phyloP scores from a whole-genome alignment of 2,113 vertebrate genomes.

The Pongo pygmaeus region DNA sequence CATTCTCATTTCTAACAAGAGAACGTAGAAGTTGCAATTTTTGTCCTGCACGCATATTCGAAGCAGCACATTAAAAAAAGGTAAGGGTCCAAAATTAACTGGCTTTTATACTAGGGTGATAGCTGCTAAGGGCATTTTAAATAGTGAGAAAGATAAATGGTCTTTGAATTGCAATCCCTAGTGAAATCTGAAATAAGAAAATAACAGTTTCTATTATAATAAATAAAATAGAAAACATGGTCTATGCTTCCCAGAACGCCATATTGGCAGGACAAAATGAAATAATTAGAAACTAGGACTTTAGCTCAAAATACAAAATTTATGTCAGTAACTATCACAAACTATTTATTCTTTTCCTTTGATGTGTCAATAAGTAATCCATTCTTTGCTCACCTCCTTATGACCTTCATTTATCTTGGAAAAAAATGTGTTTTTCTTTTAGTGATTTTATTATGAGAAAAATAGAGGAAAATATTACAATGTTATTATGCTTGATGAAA shows the following conservation, averaged over 20 bases:
- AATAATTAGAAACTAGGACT: slow-evolving; percentile 34
- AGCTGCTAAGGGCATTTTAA: slow-evolving; percentile 43
- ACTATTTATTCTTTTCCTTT: slow-evolving; percentile 30
- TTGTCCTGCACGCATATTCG: slow-evolving; percentile 9
- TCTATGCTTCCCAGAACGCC: neutral
- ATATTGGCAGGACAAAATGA: neutral
- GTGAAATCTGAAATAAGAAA: slow-evolving; percentile 34
- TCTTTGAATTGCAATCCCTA: slow-evolving; percentile 24
- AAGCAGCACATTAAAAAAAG: slow-evolving; percentile 39
- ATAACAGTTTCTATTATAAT: neutral
- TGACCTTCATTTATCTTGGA: neutral
- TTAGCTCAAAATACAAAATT: slow-evolving; percentile 31
- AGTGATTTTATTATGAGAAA: slow-evolving; percentile 6
- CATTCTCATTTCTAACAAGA: neutral
- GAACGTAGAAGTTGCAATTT: neutral
- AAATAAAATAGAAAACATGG: slow-evolving; percentile 53
- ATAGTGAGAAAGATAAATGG: slow-evolving; percentile 13
- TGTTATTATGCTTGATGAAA: slow-evolving; percentile 3
- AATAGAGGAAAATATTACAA: neutral
- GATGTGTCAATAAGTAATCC: neutral
- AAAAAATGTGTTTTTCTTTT: neutral
- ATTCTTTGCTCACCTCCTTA: neutral
- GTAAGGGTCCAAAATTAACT: slow-evolving; percentile 38
- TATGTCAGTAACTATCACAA: neutral
- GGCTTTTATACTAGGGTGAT: neutral